Evolutionary conservation across 37 sponge, comb jelly and placozoan species (phyloP), one percentile per base, ranked within the genome.

Genomic region (Amphimedon queenslandica): DNA sequence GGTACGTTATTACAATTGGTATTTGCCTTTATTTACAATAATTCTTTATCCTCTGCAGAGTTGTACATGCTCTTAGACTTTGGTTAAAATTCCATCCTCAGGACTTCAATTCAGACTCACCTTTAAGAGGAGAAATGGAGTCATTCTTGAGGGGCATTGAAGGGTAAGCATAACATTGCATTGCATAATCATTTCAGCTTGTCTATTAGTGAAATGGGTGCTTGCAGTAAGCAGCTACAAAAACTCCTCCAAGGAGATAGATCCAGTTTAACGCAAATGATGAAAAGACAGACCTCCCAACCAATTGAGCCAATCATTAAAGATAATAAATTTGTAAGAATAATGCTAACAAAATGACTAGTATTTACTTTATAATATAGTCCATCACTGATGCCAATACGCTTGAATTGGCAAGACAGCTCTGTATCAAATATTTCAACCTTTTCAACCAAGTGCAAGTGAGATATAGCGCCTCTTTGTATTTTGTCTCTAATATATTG

Each of bases 371-470:
- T 27, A 2, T 6, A n/a, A 36, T 69, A 0, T 33, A 84, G 84
- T 78, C 77, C 41, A 35, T 84, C 31, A 55, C 77, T 20, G 90
- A 89, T 71, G 71, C 82, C 8, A 89, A 89, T 57, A 80, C 80
- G 20, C 70, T 89, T 29, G 90, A 89, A 63, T 67, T 89, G 1
- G 80, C 84, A 23, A 43, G 90, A 75, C 90, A 89, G 60, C 67
- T 89, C 32, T 57, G 83, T 4, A 8, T 83, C 1, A 36, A 56
- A 30, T 89, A 66, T 58, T 66, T 67, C 3, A 33, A 65, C 16
- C 28, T 74, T 35, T 67, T 89, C 40, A 83, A 80, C 32, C 31
- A 79, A 0, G 65, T 89, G 30, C 61, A 60, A 63, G 90, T 89
- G 34, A 76, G 84, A 6, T 8, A 57, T 47, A 47, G 13, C 13